Conservation (phyloP, 2,113 vertebrate genomes). For the Dissostichus mawsoni region DNA sequence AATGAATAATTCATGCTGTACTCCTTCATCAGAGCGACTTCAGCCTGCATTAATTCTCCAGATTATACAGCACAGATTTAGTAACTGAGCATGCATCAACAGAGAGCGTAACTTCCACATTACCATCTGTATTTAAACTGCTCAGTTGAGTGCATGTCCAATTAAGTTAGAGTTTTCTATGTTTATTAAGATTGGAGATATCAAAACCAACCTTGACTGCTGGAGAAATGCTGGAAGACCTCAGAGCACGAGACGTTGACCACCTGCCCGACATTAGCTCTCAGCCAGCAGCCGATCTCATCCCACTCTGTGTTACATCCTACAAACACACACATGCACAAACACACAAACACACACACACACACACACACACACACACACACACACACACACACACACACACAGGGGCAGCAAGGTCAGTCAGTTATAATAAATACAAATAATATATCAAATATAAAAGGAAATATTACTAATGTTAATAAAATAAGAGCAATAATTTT, state of each 20-base stretch:
- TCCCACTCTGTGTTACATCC: constrained; percentile 85
- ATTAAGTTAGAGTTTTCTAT: neutral
- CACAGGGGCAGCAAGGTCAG: neutral
- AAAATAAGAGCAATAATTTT: neutral
- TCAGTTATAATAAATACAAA: neutral
- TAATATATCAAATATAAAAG: neutral
- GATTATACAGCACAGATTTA: constrained; percentile 28
- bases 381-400: constrained; percentile 16
- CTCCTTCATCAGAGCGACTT: constrained; percentile 34
- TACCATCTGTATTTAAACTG: neutral
- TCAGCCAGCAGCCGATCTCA: constrained; percentile 81
- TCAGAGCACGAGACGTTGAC: constrained; percentile 82
- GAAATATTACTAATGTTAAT: neutral
- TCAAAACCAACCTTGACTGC: constrained; percentile 77
- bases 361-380: constrained; percentile 18
- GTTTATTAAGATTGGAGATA: neutral
- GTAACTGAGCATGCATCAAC: neutral
- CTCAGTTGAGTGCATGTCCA: neutral
- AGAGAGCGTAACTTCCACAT: neutral
- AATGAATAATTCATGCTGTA: constrained; percentile 63
- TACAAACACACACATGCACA: constrained; percentile 38
- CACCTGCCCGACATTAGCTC: constrained; percentile 79
- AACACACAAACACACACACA: constrained; percentile 4
- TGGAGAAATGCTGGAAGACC: constrained; percentile 82
- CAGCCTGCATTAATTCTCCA: constrained; percentile 13